Evolutionary conservation across 2,888 invertebrate species (phyloP).

Genomic region (Cryptocephalus moraei): DNA sequence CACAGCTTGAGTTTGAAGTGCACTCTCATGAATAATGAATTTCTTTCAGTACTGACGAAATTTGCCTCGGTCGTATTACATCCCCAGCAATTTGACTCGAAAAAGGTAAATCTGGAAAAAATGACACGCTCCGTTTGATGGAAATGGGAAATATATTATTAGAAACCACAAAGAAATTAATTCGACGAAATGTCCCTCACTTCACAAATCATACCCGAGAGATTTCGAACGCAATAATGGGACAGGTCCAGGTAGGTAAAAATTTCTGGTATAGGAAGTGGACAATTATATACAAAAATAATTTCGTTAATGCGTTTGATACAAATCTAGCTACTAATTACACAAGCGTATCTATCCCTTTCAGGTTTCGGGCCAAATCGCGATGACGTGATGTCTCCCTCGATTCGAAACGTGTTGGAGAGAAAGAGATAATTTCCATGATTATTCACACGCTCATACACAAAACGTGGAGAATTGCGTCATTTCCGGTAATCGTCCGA

Average conservation of each 20-base stretch:
- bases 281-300: too few species aligned
- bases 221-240: too few species aligned
- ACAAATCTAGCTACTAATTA: too few species aligned
- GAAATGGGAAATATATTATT: conserved; percentile 6
- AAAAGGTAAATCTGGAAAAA: conserved; percentile 5
- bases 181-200: too few species aligned
- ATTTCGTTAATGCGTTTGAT: too few species aligned
- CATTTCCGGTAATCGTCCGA: conserved; percentile 33
- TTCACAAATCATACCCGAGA: too few species aligned
- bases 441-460: conserved; percentile 20
- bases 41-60: conserved; percentile 4
- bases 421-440: background rate
- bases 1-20: conserved; percentile 8
- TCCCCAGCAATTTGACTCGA: conserved; percentile 6
- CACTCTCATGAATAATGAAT: conserved; percentile 9
- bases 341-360: too few species aligned
- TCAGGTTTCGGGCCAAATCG: too few species aligned
- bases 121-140: conserved; percentile 6
- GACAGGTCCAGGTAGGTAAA: too few species aligned
- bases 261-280: too few species aligned
- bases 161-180: too few species aligned
- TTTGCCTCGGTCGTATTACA: conserved; percentile 9
- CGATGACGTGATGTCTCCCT: background rate
- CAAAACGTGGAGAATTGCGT: conserved; percentile 27
- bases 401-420: background rate